Evolutionary conservation across 2,888 invertebrate genomes (phyloP).

Genomic region (Neria commutata): DNA sequence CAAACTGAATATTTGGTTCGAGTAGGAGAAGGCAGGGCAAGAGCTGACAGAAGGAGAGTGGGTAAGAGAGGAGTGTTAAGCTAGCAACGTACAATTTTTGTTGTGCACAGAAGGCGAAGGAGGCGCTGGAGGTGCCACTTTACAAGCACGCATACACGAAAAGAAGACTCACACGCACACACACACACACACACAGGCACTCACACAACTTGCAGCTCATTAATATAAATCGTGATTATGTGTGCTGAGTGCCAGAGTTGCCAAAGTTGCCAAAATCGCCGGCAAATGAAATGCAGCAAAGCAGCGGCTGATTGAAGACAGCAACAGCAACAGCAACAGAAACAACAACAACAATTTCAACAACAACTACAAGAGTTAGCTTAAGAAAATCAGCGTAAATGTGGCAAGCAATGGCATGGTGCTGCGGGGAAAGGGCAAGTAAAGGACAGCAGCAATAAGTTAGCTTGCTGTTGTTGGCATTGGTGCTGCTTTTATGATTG

Average conservation of each 20-base stretch:
- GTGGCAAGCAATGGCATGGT: not conserved
- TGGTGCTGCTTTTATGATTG: not conserved
- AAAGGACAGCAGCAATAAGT: too few relatives aligned
- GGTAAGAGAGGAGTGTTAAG: constrained; percentile 7
- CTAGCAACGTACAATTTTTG: not conserved
- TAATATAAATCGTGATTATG: constrained; percentile 44
- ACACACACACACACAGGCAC: too few relatives aligned
- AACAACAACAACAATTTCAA: too few relatives aligned
- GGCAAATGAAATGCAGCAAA: too few relatives aligned
- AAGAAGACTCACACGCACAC: too few relatives aligned
- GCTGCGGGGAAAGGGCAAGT: too few relatives aligned
- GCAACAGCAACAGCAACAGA: too few relatives aligned
- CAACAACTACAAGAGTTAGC: too few relatives aligned
- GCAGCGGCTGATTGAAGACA: too few relatives aligned
- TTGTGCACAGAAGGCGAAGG: not conserved
- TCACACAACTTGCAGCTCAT: constrained; percentile 37
- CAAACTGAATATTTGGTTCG: too few relatives aligned
- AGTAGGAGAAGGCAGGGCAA: not conserved
- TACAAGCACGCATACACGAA: too few relatives aligned
- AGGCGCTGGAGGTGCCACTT: constrained; percentile 24
- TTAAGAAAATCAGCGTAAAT: not conserved
- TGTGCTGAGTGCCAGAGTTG: constrained; percentile 6
- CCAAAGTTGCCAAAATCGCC: not conserved
- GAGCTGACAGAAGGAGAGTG: not conserved
- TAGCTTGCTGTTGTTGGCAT: too few relatives aligned